Evolutionary conservation across 2,797 vertebrate species (phyloP).

Genomic region (Cottoperca gobio): DNA sequence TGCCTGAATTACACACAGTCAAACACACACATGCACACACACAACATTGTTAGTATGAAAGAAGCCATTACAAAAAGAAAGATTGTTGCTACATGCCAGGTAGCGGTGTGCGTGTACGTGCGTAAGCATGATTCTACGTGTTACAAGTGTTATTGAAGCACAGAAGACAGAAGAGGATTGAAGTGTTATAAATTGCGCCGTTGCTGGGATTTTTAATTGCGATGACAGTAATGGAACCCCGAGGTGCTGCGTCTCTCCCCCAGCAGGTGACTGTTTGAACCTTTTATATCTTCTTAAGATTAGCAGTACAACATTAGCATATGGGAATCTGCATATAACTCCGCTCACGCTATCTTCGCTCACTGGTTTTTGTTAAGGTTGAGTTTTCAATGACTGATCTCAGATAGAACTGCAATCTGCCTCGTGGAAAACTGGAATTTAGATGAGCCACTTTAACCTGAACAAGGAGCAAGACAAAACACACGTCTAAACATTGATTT

Average conservation of each 20-base stretch:
- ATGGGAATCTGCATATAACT: slow-evolving; percentile 16
- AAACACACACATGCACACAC: not conserved
- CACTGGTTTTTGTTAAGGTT: slow-evolving; percentile 14
- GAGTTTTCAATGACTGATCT: slow-evolving; percentile 14
- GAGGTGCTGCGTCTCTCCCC: slow-evolving; percentile 48
- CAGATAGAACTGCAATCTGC: not conserved
- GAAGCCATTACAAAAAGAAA: slow-evolving; percentile 28
- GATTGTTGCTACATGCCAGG: slow-evolving; percentile 9
- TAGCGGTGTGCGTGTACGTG: not conserved
- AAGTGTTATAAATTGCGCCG: slow-evolving; percentile 42
- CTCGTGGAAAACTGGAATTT: not conserved
- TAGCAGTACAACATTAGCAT: slow-evolving; percentile 31
- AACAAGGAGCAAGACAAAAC: not conserved
- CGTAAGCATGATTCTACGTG: not conserved
- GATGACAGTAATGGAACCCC: slow-evolving; percentile 54
- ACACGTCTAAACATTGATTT: not conserved
- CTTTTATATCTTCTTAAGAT: slow-evolving; percentile 55
- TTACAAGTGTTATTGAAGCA: slow-evolving; percentile 27
- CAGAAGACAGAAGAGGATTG: slow-evolving; percentile 14
- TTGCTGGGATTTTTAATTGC: slow-evolving; percentile 56
- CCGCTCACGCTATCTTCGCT: not conserved
- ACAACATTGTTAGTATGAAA: slow-evolving; percentile 10
- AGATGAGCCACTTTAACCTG: slow-evolving; percentile 1
- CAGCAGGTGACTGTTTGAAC: slow-evolving; percentile 66
- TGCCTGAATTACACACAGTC: not conserved